These are phyloP conservation scores for Irena cyanogastra DNA, from an alignment of 2,113 vertebrate species.

Conservation along the genomic window DNA sequence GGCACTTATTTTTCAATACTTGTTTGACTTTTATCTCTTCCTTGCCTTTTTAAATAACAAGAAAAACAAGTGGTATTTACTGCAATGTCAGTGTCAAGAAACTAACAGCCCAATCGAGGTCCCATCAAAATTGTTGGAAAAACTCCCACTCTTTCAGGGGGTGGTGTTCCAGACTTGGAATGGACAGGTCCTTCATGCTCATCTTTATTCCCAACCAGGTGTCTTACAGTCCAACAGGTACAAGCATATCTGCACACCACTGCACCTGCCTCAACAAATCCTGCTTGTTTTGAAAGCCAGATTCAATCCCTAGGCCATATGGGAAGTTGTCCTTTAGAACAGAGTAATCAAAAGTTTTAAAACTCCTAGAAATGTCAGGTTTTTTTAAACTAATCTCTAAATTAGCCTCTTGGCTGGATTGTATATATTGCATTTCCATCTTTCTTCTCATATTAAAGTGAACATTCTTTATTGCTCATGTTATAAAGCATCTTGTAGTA, in stretches of 20 bases:
- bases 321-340: not conserved
- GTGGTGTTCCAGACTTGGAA: not conserved
- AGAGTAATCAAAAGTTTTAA: not conserved
- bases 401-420: not conserved
- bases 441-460: not conserved
- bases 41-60: not conserved
- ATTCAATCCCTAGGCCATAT: not conserved
- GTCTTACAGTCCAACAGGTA: not conserved
- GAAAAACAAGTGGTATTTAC: not conserved
- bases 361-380: not conserved
- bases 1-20: not conserved
- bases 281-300: not conserved
- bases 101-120: not conserved
- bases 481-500: not conserved
- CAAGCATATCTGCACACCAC: not conserved
- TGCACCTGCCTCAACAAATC: not conserved
- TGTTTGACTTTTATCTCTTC: not conserved
- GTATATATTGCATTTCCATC: not conserved
- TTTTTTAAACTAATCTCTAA: not conserved
- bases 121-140: not conserved
- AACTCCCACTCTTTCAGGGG: not conserved
- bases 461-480: not conserved
- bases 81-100: not conserved
- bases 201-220: not conserved
- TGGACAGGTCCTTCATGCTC: not conserved